Evolutionary conservation across 2,113 vertebrate genomes (phyloP).

Genomic region (Cinclus mexicanus): DNA sequence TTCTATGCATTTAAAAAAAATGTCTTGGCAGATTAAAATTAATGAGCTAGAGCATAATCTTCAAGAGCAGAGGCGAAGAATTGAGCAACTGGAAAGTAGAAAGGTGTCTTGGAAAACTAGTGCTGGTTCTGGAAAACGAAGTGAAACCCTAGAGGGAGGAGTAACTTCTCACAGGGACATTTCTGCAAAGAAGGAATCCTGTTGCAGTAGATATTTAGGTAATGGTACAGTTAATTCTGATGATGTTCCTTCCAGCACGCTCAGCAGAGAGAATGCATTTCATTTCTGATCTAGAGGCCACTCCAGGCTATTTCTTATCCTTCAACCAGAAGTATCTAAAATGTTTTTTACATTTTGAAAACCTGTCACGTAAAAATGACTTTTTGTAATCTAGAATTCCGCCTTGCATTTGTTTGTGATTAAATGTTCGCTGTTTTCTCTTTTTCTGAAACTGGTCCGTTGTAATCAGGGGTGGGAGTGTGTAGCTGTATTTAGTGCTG

Average conservation of each 20-base stretch:
- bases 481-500: not conserved
- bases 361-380: not conserved
- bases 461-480: not conserved
- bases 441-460: not conserved
- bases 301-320: not conserved
- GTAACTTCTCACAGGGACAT: not conserved
- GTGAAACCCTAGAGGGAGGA: not conserved
- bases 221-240: not conserved
- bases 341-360: not conserved
- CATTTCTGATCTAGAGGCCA: not conserved
- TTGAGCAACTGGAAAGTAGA: constrained; percentile 48
- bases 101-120: constrained; percentile 17
- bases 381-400: not conserved
- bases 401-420: not conserved
- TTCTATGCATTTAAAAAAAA: not conserved
- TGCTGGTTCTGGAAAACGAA: constrained; percentile 12
- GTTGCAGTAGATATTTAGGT: constrained; percentile 61
- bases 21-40: constrained; percentile 55
- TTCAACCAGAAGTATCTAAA: not conserved
- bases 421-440: not conserved
- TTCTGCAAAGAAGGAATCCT: constrained; percentile 13
- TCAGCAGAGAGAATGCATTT: not conserved
- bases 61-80: constrained; percentile 46
- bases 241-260: not conserved
- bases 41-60: constrained; percentile 59